A percentile compares a stretch with the other conserved stretches of the same genome.
Evolutionary conservation across 1,140 invertebrate genomes (phyloP).

Genomic region (Trypoxylus dichotomus): DNA sequence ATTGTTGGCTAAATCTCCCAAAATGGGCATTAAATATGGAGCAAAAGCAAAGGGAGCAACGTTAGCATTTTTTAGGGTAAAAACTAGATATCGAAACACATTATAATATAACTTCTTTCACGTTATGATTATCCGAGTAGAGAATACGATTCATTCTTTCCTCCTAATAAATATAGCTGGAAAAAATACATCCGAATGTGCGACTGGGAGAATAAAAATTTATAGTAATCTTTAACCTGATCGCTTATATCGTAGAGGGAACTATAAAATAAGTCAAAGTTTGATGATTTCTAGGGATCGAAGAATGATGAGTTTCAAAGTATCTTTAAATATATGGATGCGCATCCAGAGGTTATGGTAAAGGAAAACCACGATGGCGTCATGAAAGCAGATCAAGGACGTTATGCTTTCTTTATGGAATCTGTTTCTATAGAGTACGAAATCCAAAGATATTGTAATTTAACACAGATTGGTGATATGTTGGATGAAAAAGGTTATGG

Average conservation of each 20-base stretch:
- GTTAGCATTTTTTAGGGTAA: constrained; percentile 57
- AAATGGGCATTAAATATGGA: constrained; percentile 75
- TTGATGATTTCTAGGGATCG: constrained; percentile 65
- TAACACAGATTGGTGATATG: constrained; percentile 67
- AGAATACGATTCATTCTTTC: too few species aligned
- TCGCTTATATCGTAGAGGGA: too few species aligned
- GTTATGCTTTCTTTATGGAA: constrained; percentile 80
- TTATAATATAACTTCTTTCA: too few species aligned
- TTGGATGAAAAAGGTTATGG: constrained; percentile 84
- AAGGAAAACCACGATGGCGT: constrained; percentile 69
- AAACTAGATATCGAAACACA: neutral
- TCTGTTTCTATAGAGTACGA: constrained; percentile 72
- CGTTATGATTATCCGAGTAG: too few species aligned
- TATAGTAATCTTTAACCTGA: too few species aligned
- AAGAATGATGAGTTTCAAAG: constrained; percentile 60
- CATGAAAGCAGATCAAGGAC: constrained; percentile 64
- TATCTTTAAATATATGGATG: constrained; percentile 76
- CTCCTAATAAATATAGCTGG: too few species aligned
- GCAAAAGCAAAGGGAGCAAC: constrained; percentile 64
- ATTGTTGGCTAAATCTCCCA: constrained; percentile 77
- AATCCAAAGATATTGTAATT: constrained; percentile 67
- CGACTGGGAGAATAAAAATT: too few species aligned
- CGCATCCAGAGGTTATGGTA: constrained; percentile 66
- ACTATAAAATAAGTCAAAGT: too few species aligned
- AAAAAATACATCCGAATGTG: too few species aligned